Percentiles rank a stretch among this genome's conserved stretches.
phyloP scores from a whole-genome alignment of 2,797 vertebrate genomes.

The Pangasius macronema region DNA sequence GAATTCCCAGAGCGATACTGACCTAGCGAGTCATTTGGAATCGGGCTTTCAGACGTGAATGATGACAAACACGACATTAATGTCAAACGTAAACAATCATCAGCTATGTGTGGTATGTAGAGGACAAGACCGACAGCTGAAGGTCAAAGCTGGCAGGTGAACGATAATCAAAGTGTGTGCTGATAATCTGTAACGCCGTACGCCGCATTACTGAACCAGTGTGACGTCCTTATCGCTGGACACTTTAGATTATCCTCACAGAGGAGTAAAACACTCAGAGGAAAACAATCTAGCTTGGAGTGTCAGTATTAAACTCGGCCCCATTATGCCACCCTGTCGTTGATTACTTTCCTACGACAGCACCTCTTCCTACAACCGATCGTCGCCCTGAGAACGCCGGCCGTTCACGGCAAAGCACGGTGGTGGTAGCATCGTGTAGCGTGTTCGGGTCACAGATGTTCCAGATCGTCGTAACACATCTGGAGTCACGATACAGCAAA shows the following conservation, averaged over 20 bases:
- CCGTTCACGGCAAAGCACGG: neutral
- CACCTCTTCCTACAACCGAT: neutral
- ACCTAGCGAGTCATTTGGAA: neutral
- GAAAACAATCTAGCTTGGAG: neutral
- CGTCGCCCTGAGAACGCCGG: neutral
- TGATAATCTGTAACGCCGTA: neutral
- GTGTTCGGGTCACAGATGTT: too few relatives aligned
- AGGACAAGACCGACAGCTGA: neutral
- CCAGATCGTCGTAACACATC: too few relatives aligned
- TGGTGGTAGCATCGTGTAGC: too few relatives aligned
- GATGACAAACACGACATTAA: neutral
- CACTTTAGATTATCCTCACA: neutral
- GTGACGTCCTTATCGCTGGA: neutral
- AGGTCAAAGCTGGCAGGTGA: neutral
- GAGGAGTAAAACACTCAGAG: neutral
- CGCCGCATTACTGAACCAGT: neutral
- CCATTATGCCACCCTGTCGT: neutral
- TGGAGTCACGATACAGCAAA: too few relatives aligned
- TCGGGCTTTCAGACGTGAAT: neutral
- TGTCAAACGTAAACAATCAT: neutral
- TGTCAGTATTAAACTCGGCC: neutral
- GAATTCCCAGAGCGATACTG: neutral
- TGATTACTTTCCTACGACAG: neutral
- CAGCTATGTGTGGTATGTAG: neutral
- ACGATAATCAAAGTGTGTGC: slow-evolving; percentile 9